Base-by-base conservation (phyloP, 2,888 invertebrate genomes). In the Stenichneumon culpator region DNA sequence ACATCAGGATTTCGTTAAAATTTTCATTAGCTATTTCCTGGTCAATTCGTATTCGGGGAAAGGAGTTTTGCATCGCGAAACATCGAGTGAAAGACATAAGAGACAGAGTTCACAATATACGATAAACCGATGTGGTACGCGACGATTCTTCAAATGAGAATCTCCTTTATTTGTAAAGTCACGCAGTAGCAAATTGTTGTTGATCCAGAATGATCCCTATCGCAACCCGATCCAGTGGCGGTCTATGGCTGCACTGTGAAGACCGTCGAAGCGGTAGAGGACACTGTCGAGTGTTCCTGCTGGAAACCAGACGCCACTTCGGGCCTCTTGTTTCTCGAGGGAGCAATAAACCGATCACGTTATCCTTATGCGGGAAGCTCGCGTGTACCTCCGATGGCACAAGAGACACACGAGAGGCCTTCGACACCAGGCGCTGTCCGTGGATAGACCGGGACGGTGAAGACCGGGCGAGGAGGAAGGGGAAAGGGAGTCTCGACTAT, bases 261-360 rank as follows among this genome's bases (percentile, higher is more conserved):
- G 47, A n/a, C 50, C 16, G 65, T 9, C 28, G 78, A 82, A 54
- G 65, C 47, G n/a, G n/a, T 14, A 36, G 22, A 39, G 22, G n/a
- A 32, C 72, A 14, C 14, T 32, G 19, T 28, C 19, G 22, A 63
- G 39, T 14, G 63, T 60, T 44, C 54, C 36, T 65, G 36, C 69
- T 69, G 25, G 36, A 78, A 77, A 67, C 82, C 82, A 75, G 79
- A 85, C 85, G 57, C 79, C 72, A 63, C 70, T 63, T 39, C 54
- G 39, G 25, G 16, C 65, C 75, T 80, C 79, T 70, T 54, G 52
- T 57, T 68, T 28, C 85, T 54, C 79, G 52, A n/a, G 85, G 72
- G 82, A 75, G 79, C 82, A 72, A 82, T 82, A 82, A 85, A 82
- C 79, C 82, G 82, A 82, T 85, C 85, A 79, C 79, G 79, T 82